phyloP scores from a whole-genome alignment of 2,113 vertebrate species.

The Indicator indicator region DNA sequence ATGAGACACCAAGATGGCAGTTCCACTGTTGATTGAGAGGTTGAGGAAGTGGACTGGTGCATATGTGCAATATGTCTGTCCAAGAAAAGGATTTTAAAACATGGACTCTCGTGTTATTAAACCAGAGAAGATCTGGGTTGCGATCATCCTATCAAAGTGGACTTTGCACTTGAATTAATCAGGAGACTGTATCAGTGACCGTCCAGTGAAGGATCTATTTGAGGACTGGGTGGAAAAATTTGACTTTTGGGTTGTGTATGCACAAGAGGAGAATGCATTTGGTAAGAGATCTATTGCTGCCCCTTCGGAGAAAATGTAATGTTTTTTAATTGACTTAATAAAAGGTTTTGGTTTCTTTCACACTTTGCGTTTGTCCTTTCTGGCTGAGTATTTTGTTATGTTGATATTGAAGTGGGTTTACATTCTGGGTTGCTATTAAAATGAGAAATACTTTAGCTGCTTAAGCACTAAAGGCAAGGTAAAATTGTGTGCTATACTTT shows the following conservation, averaged over 20 bases:
- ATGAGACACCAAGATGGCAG: conserved; percentile 91
- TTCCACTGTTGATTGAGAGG: conserved; percentile 75
- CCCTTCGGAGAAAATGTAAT: conserved; percentile 62
- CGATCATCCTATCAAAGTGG: conserved; percentile 66
- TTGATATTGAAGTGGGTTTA: conserved; percentile 21
- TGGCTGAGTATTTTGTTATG: conserved; percentile 13
- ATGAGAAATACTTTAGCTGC: conserved; percentile 38
- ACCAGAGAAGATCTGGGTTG: conserved; percentile 78
- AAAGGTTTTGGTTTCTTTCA: conserved; percentile 75
- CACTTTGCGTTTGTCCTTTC: conserved; percentile 75
- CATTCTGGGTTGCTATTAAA: conserved; percentile 44
- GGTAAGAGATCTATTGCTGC: conserved; percentile 42
- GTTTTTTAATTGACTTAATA: conserved; percentile 74
- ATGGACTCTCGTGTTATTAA: conserved; percentile 74
- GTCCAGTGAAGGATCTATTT: conserved; percentile 35
- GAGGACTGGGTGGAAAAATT: conserved; percentile 21
- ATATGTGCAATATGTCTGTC: conserved; percentile 75
- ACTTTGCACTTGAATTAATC: conserved; percentile 71
- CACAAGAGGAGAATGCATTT: conserved; percentile 40
- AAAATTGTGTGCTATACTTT: conserved; percentile 46
- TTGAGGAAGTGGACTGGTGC: conserved; percentile 80
- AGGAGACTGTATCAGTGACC: conserved; percentile 42
- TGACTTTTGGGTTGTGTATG: background rate
- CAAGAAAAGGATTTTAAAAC: conserved; percentile 77
- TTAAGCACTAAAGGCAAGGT: conserved; percentile 36